Percentiles rank a stretch among this genome's conserved stretches.
Conservation (phyloP, 2,888 invertebrate genomes). For the Monoplex corrugatus region DNA sequence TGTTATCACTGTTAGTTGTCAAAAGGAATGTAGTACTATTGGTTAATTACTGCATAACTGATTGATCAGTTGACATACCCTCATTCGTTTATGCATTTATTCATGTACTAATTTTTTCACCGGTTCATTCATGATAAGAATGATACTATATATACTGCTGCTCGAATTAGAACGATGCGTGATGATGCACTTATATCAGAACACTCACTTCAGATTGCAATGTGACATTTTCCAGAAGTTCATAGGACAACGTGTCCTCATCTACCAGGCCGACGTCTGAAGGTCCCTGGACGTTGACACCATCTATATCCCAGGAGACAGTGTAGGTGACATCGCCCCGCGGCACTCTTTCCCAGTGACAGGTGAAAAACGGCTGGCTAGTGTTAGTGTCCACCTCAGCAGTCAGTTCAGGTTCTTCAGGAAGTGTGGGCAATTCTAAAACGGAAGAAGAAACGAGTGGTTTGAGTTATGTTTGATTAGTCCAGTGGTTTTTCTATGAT, state of each 20-base stretch:
- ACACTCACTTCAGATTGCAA: conserved; percentile 56
- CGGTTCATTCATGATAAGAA: too few species aligned
- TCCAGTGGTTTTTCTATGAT: too few species aligned
- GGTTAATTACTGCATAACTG: too few species aligned
- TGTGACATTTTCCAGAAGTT: conserved; percentile 46
- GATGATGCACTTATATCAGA: too few species aligned
- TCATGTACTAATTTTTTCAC: too few species aligned
- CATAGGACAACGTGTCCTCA: conserved; percentile 48
- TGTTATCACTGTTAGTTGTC: too few species aligned
- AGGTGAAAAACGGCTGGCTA: conserved; percentile 52
- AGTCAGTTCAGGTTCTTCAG: conserved; percentile 51
- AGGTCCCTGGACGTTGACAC: neutral
- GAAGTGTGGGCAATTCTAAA: conserved; percentile 57
- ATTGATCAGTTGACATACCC: too few species aligned
- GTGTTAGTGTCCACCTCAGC: conserved; percentile 49
- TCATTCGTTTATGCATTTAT: too few species aligned
- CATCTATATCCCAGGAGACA: conserved; percentile 55
- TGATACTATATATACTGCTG: too few species aligned
- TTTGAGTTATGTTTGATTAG: neutral
- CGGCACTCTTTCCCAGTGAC: conserved; percentile 52
- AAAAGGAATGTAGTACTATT: too few species aligned
- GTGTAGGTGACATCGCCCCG: conserved; percentile 56
- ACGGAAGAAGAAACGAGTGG: neutral
- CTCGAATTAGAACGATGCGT: too few species aligned
- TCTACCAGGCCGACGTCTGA: neutral